Conservation (phyloP, 2,113 vertebrate genomes). For the Pseudorasbora parva region DNA sequence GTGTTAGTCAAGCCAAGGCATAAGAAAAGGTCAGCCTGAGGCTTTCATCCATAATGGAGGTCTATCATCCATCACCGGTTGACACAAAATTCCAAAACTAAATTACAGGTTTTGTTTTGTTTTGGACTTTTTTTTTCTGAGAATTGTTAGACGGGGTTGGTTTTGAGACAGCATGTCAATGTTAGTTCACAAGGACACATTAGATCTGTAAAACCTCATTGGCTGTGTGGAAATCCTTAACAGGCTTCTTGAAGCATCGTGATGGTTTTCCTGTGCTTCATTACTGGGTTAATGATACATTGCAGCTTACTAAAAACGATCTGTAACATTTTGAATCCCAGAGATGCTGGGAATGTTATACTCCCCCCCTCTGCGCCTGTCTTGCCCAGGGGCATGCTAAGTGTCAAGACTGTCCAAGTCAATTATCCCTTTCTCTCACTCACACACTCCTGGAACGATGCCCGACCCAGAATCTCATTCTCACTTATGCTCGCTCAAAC, state of each 20-base stretch:
- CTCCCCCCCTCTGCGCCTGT: not conserved
- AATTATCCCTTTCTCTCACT: constrained; percentile 48
- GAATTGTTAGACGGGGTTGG: not conserved
- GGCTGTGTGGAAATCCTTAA: not conserved
- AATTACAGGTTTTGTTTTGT: not conserved
- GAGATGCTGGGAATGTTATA: constrained; percentile 33
- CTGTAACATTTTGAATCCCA: constrained; percentile 25
- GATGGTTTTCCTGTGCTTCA: constrained; percentile 1
- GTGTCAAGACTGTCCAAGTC: constrained; percentile 53
- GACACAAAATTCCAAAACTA: not conserved
- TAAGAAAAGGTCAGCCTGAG: constrained; percentile 17
- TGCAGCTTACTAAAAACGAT: constrained; percentile 4
- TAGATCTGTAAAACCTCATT: not conserved
- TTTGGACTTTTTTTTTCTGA: not conserved
- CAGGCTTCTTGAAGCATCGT: not conserved
- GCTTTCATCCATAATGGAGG: not conserved
- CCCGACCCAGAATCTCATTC: constrained; percentile 33
- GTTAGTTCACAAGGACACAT: constrained; percentile 22
- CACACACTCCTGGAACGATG: constrained; percentile 10
- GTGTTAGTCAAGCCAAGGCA: constrained; percentile 15
- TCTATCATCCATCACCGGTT: constrained; percentile 1
- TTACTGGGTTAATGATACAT: constrained; percentile 15
- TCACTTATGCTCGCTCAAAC: constrained; percentile 17
- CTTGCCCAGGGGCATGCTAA: constrained; percentile 39
- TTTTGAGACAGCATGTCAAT: not conserved